Evolutionary conservation across 2,888 invertebrate species (phyloP), one percentile per base, ranked within the genome.

Genomic region (Agelastica alni): DNA sequence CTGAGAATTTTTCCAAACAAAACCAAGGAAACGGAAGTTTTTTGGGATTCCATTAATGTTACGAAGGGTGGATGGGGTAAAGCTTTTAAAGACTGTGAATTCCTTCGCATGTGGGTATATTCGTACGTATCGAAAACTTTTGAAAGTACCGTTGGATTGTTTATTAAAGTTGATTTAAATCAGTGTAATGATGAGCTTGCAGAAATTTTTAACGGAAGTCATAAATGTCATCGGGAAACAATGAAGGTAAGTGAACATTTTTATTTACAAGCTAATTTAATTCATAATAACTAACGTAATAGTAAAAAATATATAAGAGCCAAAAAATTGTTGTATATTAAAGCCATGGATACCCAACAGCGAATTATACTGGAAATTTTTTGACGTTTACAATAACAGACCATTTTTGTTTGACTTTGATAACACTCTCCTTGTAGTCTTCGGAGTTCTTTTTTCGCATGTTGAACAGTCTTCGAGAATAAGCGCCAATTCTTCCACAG

Each of bases 131-230:
- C 67, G 14, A 70, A 68, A 47, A 63, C 63, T 20, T 57, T 59
- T 2, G 66, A 68, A 18, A 48, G 65, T 28, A 70, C 67, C 37
- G 63, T 74, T 12, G 74, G 68, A 1, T 51, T 75, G 5, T 75
- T 76, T 59, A 56, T 75, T 7, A 77, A 80, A 9, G 76, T 86
- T 62, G 80, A 86, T 56, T 79, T 88, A 61, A 81, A 91, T 76
- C 88, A 88, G 58, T 92, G 91, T 75, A 87, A 88, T 68, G 83
- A 84, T 56, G 79, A 81, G 18, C 82, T 88, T 73, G 79, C 83
- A 64, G 84, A 85, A 54, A 82, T 88, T 69, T 85, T 90, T 65
- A 86, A 85, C 22, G 85, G 84, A 17, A 79, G 79, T n/a, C 83
- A 85, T 69, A 80, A 80, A 70, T 87, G 84, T 67, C 79, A 81